These are phyloP conservation scores for Phymastichus coffea DNA, from an alignment of 1,140 invertebrate species.

Conservation along the genomic window DNA sequence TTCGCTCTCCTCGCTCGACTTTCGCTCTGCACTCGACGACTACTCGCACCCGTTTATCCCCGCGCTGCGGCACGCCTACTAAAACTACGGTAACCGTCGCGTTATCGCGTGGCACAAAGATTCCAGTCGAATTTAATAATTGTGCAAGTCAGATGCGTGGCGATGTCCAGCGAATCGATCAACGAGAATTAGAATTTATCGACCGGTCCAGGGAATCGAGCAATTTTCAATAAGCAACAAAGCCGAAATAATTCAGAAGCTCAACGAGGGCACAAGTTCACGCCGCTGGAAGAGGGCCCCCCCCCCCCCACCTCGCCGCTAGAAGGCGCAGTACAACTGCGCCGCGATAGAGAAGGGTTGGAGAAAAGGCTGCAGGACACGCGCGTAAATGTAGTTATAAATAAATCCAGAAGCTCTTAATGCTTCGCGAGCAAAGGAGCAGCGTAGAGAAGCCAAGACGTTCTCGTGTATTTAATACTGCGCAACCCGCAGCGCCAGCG, in stretches of 20 bases:
- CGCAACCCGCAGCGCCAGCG: slow-evolving; percentile 17
- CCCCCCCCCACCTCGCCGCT: too few species aligned
- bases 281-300: slow-evolving; percentile 13
- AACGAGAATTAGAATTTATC: neutral
- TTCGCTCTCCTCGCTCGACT: slow-evolving; percentile 5
- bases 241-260: slow-evolving; percentile 29
- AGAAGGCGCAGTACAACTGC: too few species aligned
- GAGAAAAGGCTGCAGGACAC: slow-evolving; percentile 49
- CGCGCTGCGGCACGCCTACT: neutral
- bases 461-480: slow-evolving; percentile 32
- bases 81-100: too few species aligned
- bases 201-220: too few species aligned
- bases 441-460: slow-evolving; percentile 6
- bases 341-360: slow-evolving; percentile 39
- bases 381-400: slow-evolving; percentile 60
- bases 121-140: too few species aligned
- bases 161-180: too few species aligned
- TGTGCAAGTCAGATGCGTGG: too few species aligned
- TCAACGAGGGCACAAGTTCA: slow-evolving; percentile 21
- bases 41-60: neutral
- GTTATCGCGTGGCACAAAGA: too few species aligned
- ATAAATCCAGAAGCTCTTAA: slow-evolving; percentile 60
- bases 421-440: slow-evolving; percentile 36
- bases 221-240: slow-evolving; percentile 22
- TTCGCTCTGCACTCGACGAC: neutral